Percentiles rank a stretch among this genome's conserved stretches.
Evolutionary conservation across 1,140 invertebrate species (phyloP).

Genomic region (Propsilocerus akamusi): DNA sequence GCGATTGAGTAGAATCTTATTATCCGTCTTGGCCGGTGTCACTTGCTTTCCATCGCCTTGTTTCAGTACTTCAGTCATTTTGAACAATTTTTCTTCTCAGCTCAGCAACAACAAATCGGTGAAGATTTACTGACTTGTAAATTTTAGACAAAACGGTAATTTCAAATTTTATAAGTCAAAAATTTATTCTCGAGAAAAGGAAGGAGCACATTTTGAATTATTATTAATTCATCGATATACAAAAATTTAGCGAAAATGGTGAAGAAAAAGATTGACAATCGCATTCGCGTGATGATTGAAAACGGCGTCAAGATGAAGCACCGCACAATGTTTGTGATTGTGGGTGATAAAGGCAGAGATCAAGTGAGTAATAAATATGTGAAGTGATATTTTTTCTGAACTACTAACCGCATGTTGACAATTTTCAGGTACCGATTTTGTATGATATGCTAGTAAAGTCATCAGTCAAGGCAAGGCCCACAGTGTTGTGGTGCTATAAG

Average conservation of each 20-base stretch:
- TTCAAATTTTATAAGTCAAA: too few relatives aligned
- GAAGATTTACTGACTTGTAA: too few relatives aligned
- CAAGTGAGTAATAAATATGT: slow-evolving; percentile 40
- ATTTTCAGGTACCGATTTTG: slow-evolving; percentile 71
- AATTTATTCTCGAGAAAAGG: background rate
- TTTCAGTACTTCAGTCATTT: background rate
- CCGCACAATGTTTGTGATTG: slow-evolving; percentile 82
- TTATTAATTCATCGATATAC: background rate
- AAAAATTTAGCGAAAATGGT: slow-evolving; percentile 39
- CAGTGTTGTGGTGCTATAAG: slow-evolving; percentile 97
- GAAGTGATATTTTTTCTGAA: background rate
- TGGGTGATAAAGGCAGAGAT: slow-evolving; percentile 91
- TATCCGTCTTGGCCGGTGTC: background rate
- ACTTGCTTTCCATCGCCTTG: background rate
- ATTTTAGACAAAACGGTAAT: too few relatives aligned
- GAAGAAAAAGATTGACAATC: slow-evolving; percentile 91
- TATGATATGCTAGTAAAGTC: slow-evolving; percentile 97
- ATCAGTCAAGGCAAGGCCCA: slow-evolving; percentile 75
- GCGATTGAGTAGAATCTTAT: background rate
- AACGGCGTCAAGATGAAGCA: slow-evolving; percentile 84
- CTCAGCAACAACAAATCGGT: too few relatives aligned
- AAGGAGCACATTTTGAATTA: background rate
- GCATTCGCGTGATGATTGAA: slow-evolving; percentile 88
- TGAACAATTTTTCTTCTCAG: background rate
- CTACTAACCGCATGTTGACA: slow-evolving; percentile 6